A percentile compares a stretch with the other conserved stretches of the same genome.
Conservation (phyloP, 1,140 invertebrate species). For the Spodoptera frugiperda region DNA sequence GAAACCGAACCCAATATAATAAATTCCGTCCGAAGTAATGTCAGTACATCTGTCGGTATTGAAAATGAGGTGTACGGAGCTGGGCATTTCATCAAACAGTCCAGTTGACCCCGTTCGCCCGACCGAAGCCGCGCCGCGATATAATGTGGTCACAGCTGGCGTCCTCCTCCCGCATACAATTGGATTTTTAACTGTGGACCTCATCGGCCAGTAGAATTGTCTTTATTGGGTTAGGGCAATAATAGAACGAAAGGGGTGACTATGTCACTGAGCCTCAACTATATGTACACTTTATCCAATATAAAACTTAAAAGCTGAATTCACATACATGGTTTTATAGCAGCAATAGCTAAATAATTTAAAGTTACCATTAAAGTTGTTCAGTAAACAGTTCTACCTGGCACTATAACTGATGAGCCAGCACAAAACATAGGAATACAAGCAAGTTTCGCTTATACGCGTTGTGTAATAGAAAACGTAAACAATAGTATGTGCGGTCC, state of each 20-base stretch:
- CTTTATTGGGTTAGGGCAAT: conserved; percentile 44
- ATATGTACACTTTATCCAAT: background rate
- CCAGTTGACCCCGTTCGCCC: conserved; percentile 55
- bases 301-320: background rate
- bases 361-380: too few relatives aligned
- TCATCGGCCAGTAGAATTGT: conserved; percentile 39
- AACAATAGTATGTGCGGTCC: conserved; percentile 34
- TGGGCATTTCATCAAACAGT: conserved; percentile 60
- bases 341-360: too few relatives aligned
- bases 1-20: conserved; percentile 18
- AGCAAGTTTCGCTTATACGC: conserved; percentile 6
- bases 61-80: conserved; percentile 55
- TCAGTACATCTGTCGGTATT: conserved; percentile 48
- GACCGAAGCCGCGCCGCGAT: conserved; percentile 54
- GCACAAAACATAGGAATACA: conserved; percentile 26
- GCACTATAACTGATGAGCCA: background rate
- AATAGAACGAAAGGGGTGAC: conserved; percentile 33
- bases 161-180: conserved; percentile 56
- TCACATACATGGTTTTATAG: too few relatives aligned
- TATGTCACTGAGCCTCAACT: conserved; percentile 17
- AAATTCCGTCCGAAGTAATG: conserved; percentile 37
- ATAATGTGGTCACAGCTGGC: conserved; percentile 62
- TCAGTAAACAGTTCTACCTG: conserved; percentile 7
- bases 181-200: conserved; percentile 58
- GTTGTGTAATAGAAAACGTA: conserved; percentile 42